phyloP scores from a whole-genome alignment of 2,888 invertebrate species.

The Lasiommata megera region DNA sequence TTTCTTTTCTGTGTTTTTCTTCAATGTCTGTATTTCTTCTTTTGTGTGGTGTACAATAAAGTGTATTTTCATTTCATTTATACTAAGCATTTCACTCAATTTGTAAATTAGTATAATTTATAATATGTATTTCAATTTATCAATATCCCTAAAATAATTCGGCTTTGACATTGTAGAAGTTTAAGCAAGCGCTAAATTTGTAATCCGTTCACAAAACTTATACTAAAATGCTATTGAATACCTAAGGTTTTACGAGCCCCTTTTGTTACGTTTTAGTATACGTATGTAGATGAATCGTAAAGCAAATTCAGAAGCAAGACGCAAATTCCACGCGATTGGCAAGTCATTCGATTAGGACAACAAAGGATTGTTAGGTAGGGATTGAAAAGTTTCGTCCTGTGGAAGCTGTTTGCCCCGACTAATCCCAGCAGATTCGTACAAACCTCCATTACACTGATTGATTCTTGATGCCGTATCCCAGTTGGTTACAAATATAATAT shows the following conservation, averaged over 20 bases:
- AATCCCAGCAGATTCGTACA: constrained; percentile 70
- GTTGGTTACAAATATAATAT: constrained; percentile 71
- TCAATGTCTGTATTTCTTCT: too few relatives aligned
- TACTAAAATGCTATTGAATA: constrained; percentile 25
- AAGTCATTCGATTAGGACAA: constrained; percentile 54
- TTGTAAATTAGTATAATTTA: too few relatives aligned
- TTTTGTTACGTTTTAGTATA: constrained; percentile 12
- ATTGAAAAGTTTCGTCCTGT: constrained; percentile 51
- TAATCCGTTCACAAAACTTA: constrained; percentile 21
- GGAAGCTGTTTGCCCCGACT: constrained; percentile 54
- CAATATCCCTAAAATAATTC: too few relatives aligned
- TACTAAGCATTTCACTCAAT: too few relatives aligned
- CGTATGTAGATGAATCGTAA: constrained; percentile 21
- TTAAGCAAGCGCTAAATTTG: too few relatives aligned
- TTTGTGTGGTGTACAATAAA: too few relatives aligned
- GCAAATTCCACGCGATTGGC: constrained; percentile 26
- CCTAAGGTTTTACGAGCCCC: constrained; percentile 27
- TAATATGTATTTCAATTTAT: too few relatives aligned
- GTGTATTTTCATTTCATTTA: too few relatives aligned
- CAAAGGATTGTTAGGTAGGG: constrained; percentile 47
- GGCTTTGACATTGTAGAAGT: too few relatives aligned
- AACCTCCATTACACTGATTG: constrained; percentile 76
- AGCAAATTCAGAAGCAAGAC: too few relatives aligned
- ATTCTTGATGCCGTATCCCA: constrained; percentile 60
- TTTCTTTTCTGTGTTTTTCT: too few relatives aligned